Evolutionary conservation across 2,797 vertebrate species (phyloP).

Genomic region (Hyperoplus immaculatus): DNA sequence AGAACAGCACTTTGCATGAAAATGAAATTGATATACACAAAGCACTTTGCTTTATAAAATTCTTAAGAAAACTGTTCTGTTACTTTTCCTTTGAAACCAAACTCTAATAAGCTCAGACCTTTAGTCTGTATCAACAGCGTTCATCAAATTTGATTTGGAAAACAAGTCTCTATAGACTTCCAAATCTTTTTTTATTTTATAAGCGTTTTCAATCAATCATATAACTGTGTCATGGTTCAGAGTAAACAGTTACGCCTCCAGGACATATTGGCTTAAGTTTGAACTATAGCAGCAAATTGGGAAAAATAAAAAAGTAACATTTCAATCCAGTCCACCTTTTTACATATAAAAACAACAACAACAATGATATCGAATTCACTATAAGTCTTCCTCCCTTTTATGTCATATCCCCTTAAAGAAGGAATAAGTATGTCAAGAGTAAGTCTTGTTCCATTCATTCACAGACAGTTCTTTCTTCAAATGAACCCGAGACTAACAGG

Average conservation of each 20-base stretch:
- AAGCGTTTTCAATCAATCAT: slow-evolving; percentile 9
- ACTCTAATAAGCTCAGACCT: slow-evolving; percentile 57
- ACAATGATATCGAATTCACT: too few relatives aligned
- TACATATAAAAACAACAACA: too few relatives aligned
- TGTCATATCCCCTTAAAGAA: background rate
- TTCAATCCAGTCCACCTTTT: background rate
- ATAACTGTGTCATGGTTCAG: slow-evolving; percentile 20
- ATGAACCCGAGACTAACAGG: background rate
- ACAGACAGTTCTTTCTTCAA: background rate
- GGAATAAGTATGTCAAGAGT: background rate
- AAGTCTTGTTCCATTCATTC: background rate
- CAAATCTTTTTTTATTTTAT: slow-evolving; percentile 31
- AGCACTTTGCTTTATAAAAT: slow-evolving; percentile 56
- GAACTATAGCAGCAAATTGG: slow-evolving; percentile 15
- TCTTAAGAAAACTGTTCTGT: slow-evolving; percentile 63
- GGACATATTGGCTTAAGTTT: slow-evolving; percentile 10
- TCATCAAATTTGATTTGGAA: slow-evolving; percentile 62
- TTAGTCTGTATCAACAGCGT: slow-evolving; percentile 42
- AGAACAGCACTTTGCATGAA: slow-evolving; percentile 75
- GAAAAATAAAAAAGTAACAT: background rate
- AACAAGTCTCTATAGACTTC: slow-evolving; percentile 8
- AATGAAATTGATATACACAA: slow-evolving; percentile 78
- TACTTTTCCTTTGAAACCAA: slow-evolving; percentile 71
- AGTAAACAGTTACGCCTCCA: slow-evolving; percentile 17
- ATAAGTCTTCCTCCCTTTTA: background rate